Conservation (phyloP, 2,888 invertebrate species). For the Lepeophtheirus nordmannii region DNA sequence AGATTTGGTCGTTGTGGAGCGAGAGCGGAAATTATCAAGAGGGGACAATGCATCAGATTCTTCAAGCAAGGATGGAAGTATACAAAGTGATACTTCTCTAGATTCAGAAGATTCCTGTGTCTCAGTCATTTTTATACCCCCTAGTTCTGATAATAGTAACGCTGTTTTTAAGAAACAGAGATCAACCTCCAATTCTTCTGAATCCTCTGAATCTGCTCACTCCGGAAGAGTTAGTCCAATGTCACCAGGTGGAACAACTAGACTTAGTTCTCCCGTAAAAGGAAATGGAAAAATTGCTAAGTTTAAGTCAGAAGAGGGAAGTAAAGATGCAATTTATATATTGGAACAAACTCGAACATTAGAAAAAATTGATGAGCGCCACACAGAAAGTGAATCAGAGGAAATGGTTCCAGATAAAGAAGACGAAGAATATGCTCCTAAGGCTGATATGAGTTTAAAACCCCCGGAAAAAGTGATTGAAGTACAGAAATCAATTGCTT, state of each 20-base stretch:
- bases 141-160: constrained; percentile 34
- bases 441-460: neutral
- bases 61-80: constrained; percentile 44
- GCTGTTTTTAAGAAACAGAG: constrained; percentile 27
- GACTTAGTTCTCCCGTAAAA: constrained; percentile 6
- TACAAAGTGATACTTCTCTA: constrained; percentile 82
- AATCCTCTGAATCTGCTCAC: constrained; percentile 25
- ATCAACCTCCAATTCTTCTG: constrained; percentile 30
- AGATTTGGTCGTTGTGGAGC: constrained; percentile 25
- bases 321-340: neutral
- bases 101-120: constrained; percentile 87
- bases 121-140: constrained; percentile 77
- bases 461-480: neutral
- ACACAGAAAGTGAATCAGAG: constrained; percentile 13
- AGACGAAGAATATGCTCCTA: constrained; percentile 14
- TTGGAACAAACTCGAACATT: neutral
- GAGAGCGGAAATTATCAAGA: constrained; percentile 57
- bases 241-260: constrained; percentile 17
- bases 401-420: neutral
- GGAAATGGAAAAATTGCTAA: constrained; percentile 10
- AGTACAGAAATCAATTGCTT: neutral
- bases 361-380: constrained; percentile 14
- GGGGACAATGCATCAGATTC: constrained; percentile 57
- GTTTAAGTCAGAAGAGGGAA: neutral
- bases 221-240: constrained; percentile 23